Evolutionary conservation across 2,888 invertebrate species (phyloP).

Genomic region (Tetramorium bicarinatum): DNA sequence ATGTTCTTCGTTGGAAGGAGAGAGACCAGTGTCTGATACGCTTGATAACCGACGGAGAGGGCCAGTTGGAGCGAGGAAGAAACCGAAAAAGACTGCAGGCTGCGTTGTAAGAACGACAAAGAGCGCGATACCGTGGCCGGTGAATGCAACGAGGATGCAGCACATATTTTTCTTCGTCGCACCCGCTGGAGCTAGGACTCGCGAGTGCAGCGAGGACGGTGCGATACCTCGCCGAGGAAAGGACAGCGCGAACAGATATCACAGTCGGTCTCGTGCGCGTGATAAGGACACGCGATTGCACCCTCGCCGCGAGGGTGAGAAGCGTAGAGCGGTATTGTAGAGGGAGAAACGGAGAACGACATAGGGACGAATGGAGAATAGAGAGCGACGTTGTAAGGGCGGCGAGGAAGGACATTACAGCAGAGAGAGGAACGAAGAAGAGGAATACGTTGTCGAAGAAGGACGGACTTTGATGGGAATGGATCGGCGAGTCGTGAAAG

Average conservation of each 20-base stretch:
- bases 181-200: conserved; percentile 5
- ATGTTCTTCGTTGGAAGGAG: background rate
- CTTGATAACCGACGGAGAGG: conserved; percentile 8
- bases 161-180: conserved; percentile 1
- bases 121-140: background rate
- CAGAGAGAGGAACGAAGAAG: conserved; percentile 4
- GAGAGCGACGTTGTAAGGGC: conserved; percentile 7
- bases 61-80: conserved; percentile 3
- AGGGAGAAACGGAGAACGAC: background rate
- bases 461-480: conserved; percentile 29
- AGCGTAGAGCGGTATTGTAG: conserved; percentile 31
- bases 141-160: conserved; percentile 7
- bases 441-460: background rate
- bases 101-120: background rate
- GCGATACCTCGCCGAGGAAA: conserved; percentile 1
- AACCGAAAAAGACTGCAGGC: conserved; percentile 32
- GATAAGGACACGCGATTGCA: conserved; percentile 44
- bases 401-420: background rate
- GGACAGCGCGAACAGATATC: conserved; percentile 25
- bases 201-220: conserved; percentile 28
- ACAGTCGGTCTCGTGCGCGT: conserved; percentile 14
- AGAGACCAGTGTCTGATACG: conserved; percentile 1
- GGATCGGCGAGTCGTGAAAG: conserved; percentile 30
- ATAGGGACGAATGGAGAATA: conserved; percentile 27
- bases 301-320: conserved; percentile 20